Base-by-base conservation (phyloP, 2,113 vertebrate genomes). In the Zonotrichia leucophrys region DNA sequence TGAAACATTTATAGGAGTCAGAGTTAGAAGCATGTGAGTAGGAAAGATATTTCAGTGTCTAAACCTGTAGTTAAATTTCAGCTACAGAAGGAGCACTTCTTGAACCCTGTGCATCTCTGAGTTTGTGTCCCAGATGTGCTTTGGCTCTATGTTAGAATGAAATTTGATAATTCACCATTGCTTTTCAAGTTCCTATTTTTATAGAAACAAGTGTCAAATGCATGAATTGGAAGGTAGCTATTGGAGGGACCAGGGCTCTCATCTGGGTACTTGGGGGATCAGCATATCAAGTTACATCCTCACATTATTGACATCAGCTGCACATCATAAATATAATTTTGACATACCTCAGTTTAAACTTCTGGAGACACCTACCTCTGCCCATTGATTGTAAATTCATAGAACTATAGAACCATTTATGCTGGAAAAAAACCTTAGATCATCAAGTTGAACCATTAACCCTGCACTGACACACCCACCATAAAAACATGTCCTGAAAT, bases 71-170 rank as follows among this genome's bases (percentile, higher is more conserved):
- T 33, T 56, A 88, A 52, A 69, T 52, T 92, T 69, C 28, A 83
- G 2, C 24, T 64, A 56, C 8, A 24, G 12, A 42, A 12, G 13
- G 30, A 90, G 42, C 3, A n/a, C 4, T 5, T 81, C 25, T 75
- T 47, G 92, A 41, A 63, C 12, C 4, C 9, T 77, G 10, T 2
- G 1, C 4, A 0, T 39, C 0, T 25, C 27, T 52, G 25, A 67
- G 31, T 67, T 82, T 75, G 3, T 63, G 8, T 47, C 18, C 44
- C 24, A 84, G 27, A n/a, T 0, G 1, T 25, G 24, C 24, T 17
- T 74, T 58, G n/a, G 66, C 10, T 90, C 31, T 41, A 27, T 21
- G 9, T 72, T 52, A 52, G 16, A 73, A 72, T 60, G 55, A 50
- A 55, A 41, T 18, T 33, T 50, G 21, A 35, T 59, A 4, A 70